Evolutionary conservation across 2,797 vertebrate species (phyloP).

Genomic region (Pseudomugil gertrudae): DNA sequence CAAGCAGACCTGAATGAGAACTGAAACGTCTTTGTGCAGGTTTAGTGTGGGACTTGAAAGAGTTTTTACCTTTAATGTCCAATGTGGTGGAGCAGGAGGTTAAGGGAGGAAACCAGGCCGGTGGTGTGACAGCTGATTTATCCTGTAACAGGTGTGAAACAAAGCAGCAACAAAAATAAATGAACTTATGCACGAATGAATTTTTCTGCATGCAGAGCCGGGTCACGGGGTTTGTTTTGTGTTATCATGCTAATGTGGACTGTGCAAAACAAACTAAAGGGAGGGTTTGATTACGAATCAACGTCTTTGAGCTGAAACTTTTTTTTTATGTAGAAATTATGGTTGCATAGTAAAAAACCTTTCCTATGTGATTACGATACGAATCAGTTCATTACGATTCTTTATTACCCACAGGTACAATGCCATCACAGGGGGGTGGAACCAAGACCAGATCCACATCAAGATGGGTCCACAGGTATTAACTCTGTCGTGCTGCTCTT

Average conservation of each 20-base stretch:
- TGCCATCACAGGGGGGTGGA: constrained; percentile 91
- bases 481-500: no score
- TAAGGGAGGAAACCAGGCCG: neutral
- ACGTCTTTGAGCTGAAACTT: neutral
- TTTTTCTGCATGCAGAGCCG: neutral
- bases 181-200: neutral
- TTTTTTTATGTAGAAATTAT: no score
- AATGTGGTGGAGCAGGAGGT: neutral
- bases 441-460: constrained; percentile 90
- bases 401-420: constrained; percentile 87
- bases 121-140: constrained; percentile 13
- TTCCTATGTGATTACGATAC: no score
- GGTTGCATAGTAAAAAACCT: no score
- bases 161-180: constrained; percentile 7
- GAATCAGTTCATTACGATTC: neutral
- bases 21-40: neutral
- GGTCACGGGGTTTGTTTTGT: constrained; percentile 1
- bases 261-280: neutral
- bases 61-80: constrained; percentile 9
- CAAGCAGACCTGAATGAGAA: neutral
- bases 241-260: neutral
- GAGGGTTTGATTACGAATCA: neutral
- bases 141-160: constrained; percentile 33
- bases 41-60: neutral
- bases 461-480: constrained; percentile 94